phyloP scores from a whole-genome alignment of 2,797 vertebrate species.

The Sebastes minor region DNA sequence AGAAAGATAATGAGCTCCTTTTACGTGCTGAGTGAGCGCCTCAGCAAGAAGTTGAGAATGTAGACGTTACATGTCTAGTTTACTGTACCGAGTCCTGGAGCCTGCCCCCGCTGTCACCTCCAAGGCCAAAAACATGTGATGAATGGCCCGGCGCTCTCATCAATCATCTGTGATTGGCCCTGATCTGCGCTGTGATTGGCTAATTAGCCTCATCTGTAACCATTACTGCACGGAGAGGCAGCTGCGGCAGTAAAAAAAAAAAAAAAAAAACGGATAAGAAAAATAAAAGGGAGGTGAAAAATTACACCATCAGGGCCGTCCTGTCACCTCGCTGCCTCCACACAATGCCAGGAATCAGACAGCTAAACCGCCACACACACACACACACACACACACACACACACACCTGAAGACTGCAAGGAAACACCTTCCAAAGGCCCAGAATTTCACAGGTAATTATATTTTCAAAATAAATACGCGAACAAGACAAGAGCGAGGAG shows the following conservation, averaged over 20 bases:
- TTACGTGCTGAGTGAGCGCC: not conserved
- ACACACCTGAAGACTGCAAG: constrained; percentile 17
- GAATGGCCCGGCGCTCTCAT: constrained; percentile 67
- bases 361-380: constrained; percentile 8
- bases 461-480: constrained; percentile 57
- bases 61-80: constrained; percentile 13
- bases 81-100: constrained; percentile 55
- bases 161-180: constrained; percentile 76
- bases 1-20: not conserved
- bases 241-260: constrained; percentile 44
- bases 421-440: constrained; percentile 23
- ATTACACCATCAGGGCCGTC: constrained; percentile 61
- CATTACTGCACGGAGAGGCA: constrained; percentile 68
- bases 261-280: constrained; percentile 48
- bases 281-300: constrained; percentile 72
- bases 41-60: constrained; percentile 10
- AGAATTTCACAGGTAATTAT: constrained; percentile 64
- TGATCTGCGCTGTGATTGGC: constrained; percentile 75
- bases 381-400: not conserved
- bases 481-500: constrained; percentile 53
- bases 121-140: constrained; percentile 61
- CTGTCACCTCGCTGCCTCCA: constrained; percentile 56
- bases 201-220: constrained; percentile 80
- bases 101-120: constrained; percentile 52
- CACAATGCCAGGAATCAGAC: constrained; percentile 63